Percentiles rank a stretch among this genome's conserved stretches.
Conservation (phyloP, 2,113 vertebrate genomes). For the Xiphias gladius region DNA sequence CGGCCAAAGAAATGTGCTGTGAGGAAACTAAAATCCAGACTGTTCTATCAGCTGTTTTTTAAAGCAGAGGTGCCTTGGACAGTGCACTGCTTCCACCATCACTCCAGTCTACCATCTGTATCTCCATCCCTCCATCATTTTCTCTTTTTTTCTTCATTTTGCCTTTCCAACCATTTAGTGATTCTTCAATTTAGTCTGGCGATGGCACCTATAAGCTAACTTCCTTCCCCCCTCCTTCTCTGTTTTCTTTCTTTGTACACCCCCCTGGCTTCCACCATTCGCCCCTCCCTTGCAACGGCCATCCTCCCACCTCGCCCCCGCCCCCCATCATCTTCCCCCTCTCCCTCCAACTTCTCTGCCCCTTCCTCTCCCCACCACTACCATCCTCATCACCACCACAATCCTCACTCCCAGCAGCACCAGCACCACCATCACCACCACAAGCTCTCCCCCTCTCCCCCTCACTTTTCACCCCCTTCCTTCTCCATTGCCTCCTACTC, state of each 20-base stretch:
- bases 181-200: background rate
- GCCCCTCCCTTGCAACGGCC: conserved; percentile 78
- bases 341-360: conserved; percentile 46
- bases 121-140: background rate
- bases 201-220: background rate
- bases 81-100: background rate
- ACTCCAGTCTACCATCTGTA: background rate
- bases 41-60: background rate
- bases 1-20: background rate
- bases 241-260: conserved; percentile 10
- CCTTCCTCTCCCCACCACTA: conserved; percentile 47
- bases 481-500: conserved; percentile 19
- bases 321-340: conserved; percentile 65
- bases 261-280: conserved; percentile 72
- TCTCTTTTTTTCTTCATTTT: background rate
- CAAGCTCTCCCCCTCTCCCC: conserved; percentile 51
- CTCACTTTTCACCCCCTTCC: conserved; percentile 6
- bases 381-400: conserved; percentile 32
- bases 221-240: background rate
- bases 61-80: conserved; percentile 14
- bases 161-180: background rate
- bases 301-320: conserved; percentile 76
- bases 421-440: conserved; percentile 48
- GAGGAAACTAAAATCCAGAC: background rate
- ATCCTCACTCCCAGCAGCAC: conserved; percentile 18